A percentile compares a stretch with the other conserved stretches of the same genome.
Evolutionary conservation across 1,140 invertebrate species (phyloP).

Genomic region (Pomacea maculata): DNA sequence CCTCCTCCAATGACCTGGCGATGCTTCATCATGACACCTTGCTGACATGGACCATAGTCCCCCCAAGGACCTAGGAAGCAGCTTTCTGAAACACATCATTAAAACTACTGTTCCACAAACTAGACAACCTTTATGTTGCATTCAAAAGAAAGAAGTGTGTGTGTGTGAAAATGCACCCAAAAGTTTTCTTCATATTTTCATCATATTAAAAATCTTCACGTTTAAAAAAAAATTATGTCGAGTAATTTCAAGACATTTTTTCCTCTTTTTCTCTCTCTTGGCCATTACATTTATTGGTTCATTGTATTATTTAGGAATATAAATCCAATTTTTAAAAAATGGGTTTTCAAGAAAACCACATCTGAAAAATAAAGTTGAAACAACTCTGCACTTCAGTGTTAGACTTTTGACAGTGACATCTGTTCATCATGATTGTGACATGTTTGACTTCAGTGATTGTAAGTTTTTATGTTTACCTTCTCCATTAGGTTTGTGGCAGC

Average conservation of each 20-base stretch:
- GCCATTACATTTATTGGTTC: not conserved
- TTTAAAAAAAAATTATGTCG: not conserved
- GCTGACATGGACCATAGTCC: conserved; percentile 48
- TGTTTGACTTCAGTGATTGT: not conserved
- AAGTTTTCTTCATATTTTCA: no score
- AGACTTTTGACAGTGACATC: not conserved
- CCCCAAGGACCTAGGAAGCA: conserved; percentile 54
- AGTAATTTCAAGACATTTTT: not conserved
- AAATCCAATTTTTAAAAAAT: not conserved
- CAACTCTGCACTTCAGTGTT: not conserved
- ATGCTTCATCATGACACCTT: conserved; percentile 51
- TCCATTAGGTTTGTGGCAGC: conserved; percentile 37
- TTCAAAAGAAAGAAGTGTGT: no score
- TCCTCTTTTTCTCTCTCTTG: not conserved
- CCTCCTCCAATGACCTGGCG: conserved; percentile 42
- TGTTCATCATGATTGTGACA: no score
- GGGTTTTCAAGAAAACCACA: not conserved
- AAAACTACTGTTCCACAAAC: no score
- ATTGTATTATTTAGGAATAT: not conserved
- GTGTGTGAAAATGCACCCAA: no score
- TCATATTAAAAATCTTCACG: no score
- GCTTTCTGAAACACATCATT: conserved; percentile 32
- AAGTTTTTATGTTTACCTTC: conserved; percentile 24
- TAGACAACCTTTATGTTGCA: no score
- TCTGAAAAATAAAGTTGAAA: no score